A percentile compares a stretch with the other conserved stretches of the same genome.
These are phyloP conservation scores for Heterohyrax brucei DNA, from an alignment of 2,797 vertebrate genomes.

Conservation along the genomic window DNA sequence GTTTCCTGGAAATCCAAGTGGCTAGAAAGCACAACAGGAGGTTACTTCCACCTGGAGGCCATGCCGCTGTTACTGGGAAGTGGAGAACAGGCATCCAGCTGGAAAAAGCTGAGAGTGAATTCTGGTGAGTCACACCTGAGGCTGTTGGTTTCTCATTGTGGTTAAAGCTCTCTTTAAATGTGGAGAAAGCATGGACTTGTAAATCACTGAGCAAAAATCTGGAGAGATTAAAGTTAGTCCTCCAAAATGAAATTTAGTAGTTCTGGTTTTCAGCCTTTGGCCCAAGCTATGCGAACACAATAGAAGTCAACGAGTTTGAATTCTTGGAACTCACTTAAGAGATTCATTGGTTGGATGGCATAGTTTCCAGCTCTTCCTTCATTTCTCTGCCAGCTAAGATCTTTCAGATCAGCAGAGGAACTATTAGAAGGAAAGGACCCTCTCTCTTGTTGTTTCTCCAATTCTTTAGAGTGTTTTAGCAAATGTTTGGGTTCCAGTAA, in stretches of 20 bases:
- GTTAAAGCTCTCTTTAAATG: not conserved
- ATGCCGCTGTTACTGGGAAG: no score
- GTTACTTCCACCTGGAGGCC: no score
- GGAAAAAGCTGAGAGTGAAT: not conserved
- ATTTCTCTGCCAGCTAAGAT: not conserved
- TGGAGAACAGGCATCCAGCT: not conserved
- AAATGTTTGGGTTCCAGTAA: not conserved
- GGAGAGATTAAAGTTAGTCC: not conserved
- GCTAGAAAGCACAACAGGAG: no score
- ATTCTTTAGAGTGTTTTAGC: not conserved
- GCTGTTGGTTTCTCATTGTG: not conserved
- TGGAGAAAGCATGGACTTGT: not conserved
- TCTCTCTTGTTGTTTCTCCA: not conserved
- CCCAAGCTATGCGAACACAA: not conserved
- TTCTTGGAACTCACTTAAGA: not conserved
- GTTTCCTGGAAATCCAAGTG: no score
- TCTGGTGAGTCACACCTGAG: not conserved
- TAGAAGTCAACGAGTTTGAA: not conserved
- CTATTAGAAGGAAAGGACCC: not conserved
- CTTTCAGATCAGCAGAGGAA: not conserved
- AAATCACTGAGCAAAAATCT: not conserved
- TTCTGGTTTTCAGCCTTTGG: not conserved
- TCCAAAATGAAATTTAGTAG: not conserved
- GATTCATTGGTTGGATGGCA: not conserved
- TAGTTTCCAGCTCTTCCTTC: not conserved